These are phyloP conservation scores for Cryptophagus acutangulus DNA, from an alignment of 2,888 invertebrate species.

Conservation along the genomic window DNA sequence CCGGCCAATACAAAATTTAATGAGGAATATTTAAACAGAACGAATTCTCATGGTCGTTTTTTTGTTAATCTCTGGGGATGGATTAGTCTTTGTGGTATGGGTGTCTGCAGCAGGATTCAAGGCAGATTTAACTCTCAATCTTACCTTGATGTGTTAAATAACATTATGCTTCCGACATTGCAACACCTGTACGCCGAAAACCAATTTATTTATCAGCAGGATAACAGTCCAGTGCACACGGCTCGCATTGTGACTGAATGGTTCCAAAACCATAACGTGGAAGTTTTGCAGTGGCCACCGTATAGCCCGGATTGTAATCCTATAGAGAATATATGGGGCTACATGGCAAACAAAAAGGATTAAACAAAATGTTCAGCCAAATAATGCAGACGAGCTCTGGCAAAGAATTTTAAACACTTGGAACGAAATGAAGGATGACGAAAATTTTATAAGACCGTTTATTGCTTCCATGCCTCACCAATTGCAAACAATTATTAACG, in stretches of 20 bases:
- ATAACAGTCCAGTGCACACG: conserved; percentile 1
- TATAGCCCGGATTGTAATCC: neutral
- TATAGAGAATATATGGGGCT: conserved; percentile 1
- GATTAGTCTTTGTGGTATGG: neutral
- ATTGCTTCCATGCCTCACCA: too few species aligned
- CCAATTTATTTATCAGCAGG: neutral
- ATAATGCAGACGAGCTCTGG: too few species aligned
- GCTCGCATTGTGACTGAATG: neutral
- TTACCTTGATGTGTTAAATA: neutral
- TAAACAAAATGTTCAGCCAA: too few species aligned
- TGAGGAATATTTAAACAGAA: neutral
- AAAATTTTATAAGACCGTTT: too few species aligned
- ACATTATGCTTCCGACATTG: neutral
- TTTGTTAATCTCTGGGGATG: neutral
- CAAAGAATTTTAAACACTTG: too few species aligned
- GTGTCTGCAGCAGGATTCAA: neutral
- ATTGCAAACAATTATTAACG: too few species aligned
- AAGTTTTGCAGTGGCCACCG: neutral
- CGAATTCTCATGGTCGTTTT: neutral
- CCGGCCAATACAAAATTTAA: neutral
- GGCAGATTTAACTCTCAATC: neutral
- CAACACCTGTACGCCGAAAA: neutral
- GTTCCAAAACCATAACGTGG: neutral
- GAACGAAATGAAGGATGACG: too few species aligned
- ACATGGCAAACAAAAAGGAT: too few species aligned